Percentiles rank a stretch among this genome's conserved stretches.
Conservation (phyloP, 2,113 vertebrate genomes). For the Ictidomys tridecemlineatus region DNA sequence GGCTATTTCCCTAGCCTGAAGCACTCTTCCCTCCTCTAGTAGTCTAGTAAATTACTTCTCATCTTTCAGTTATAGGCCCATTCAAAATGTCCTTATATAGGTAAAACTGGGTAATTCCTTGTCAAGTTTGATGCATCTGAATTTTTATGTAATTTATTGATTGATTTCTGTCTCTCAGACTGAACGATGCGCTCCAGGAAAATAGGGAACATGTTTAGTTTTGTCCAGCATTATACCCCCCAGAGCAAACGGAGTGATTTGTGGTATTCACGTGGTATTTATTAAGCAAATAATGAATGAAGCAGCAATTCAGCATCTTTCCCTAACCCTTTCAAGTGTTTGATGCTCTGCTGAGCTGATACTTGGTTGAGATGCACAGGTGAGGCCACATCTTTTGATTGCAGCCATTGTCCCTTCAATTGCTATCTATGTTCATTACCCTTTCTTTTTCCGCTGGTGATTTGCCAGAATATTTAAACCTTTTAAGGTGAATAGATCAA, state of each 20-base stretch:
- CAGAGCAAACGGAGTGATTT: not conserved
- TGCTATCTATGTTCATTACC: not conserved
- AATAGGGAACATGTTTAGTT: not conserved
- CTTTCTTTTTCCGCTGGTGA: not conserved
- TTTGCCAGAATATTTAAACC: not conserved
- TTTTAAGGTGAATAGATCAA: not conserved
- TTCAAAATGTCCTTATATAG: not conserved
- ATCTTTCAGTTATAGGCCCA: not conserved
- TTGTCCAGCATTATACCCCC: not conserved
- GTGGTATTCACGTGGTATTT: not conserved
- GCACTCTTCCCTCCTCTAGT: not conserved
- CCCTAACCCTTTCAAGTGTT: not conserved
- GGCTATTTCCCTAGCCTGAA: not conserved
- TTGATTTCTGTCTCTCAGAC: not conserved
- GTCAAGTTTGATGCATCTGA: not conserved
- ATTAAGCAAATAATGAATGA: not conserved
- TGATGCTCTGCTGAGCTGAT: not conserved
- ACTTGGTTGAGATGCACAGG: not conserved
- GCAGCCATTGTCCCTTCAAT: not conserved
- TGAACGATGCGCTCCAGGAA: not conserved
- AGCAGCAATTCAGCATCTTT: not conserved
- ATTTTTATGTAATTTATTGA: not conserved
- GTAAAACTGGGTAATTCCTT: not conserved
- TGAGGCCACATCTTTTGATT: not conserved
- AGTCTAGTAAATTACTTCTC: not conserved